phyloP scores from a whole-genome alignment of 2,888 invertebrate species.

The Elgonia sp. region DNA sequence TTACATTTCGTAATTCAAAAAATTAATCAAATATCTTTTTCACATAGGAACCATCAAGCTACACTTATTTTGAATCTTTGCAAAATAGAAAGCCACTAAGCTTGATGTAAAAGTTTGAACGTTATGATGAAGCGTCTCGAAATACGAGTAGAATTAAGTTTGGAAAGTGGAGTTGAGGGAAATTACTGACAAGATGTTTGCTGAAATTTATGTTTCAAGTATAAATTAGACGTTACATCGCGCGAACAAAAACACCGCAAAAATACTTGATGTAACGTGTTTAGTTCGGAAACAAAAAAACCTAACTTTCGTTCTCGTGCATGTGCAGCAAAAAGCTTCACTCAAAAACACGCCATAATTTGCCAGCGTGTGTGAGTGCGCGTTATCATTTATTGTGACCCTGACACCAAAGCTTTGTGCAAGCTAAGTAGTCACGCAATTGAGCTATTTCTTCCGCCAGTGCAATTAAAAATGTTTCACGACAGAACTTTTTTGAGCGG shows the following conservation, averaged over 20 bases:
- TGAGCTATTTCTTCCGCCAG: slow-evolving; percentile 38
- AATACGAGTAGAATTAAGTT: slow-evolving; percentile 46
- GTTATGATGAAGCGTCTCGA: slow-evolving; percentile 16
- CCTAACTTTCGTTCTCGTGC: slow-evolving; percentile 25
- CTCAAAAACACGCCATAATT: slow-evolving; percentile 23
- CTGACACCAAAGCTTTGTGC: slow-evolving; percentile 47
- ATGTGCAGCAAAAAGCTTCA: neutral
- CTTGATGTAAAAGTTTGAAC: slow-evolving; percentile 27
- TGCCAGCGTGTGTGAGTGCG: neutral
- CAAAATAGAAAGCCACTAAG: slow-evolving; percentile 6
- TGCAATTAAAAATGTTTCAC: slow-evolving; percentile 46
- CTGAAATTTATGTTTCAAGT: slow-evolving; percentile 40
- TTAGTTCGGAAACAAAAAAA: slow-evolving; percentile 21
- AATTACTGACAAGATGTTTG: slow-evolving; percentile 49
- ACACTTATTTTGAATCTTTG: neutral
- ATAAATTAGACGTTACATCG: slow-evolving; percentile 51
- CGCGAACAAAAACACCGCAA: neutral
- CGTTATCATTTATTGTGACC: slow-evolving; percentile 44
- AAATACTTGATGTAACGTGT: slow-evolving; percentile 11
- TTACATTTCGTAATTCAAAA: no score
- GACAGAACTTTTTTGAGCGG: slow-evolving; percentile 15
- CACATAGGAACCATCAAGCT: neutral
- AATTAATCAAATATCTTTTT: no score
- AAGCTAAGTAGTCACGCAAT: slow-evolving; percentile 48
- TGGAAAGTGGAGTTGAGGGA: slow-evolving; percentile 34